Percentiles rank a stretch among this genome's conserved stretches.
These are phyloP conservation scores for Cirrhinus molitorella DNA, from an alignment of 2,797 vertebrate genomes.

Conservation along the genomic window DNA sequence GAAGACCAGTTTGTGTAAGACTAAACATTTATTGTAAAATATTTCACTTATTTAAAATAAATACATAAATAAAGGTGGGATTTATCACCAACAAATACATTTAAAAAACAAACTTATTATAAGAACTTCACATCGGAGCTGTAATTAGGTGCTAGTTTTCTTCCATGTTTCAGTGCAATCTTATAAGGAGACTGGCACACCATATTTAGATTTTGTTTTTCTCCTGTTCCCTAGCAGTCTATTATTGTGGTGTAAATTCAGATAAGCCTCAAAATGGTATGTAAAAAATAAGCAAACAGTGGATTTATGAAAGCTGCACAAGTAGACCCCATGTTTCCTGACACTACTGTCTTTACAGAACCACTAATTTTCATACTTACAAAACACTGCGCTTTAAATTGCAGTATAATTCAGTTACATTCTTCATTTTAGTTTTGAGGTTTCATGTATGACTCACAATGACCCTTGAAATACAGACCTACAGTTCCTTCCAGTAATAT, in stretches of 20 bases:
- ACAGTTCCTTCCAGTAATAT: slow-evolving; percentile 6
- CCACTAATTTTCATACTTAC: background rate
- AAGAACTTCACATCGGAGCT: background rate
- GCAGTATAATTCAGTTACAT: background rate
- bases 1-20: too few species aligned
- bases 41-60: too few species aligned
- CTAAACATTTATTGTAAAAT: too few species aligned
- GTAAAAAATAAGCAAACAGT: background rate
- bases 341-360: background rate
- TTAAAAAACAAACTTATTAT: background rate
- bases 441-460: background rate
- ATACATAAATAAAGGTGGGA: too few species aligned
- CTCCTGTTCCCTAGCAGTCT: background rate
- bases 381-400: background rate
- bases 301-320: background rate
- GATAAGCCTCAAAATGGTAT: background rate
- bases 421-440: background rate
- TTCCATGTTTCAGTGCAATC: background rate
- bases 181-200: background rate
- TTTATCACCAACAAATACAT: background rate
- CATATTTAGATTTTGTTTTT: background rate
- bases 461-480: background rate
- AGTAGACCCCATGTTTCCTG: background rate
- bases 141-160: background rate
- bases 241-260: background rate